A percentile compares a stretch with the other conserved stretches of the same genome.
Evolutionary conservation across 2,888 invertebrate genomes (phyloP).

Genomic region (Xylocampa areola): DNA sequence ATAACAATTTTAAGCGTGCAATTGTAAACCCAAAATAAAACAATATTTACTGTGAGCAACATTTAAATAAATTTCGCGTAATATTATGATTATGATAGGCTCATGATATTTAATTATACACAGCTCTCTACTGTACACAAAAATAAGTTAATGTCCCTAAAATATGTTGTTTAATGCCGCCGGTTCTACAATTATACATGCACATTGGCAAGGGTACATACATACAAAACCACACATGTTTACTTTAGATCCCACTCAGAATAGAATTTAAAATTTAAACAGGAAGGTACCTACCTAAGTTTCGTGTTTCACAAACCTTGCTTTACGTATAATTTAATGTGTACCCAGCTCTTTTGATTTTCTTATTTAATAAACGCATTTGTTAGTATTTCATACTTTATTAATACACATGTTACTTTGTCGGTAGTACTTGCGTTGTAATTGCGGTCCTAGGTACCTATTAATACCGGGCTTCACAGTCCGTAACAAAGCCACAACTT

Average conservation of each 20-base stretch:
- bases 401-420: conserved; percentile 30
- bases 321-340: conserved; percentile 37
- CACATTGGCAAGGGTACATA: conserved; percentile 19
- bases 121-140: conserved; percentile 12
- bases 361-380: conserved; percentile 46
- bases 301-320: conserved; percentile 49
- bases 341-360: conserved; percentile 45
- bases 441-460: conserved; percentile 59
- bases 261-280: conserved; percentile 67
- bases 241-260: conserved; percentile 58
- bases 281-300: conserved; percentile 56
- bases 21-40: neutral
- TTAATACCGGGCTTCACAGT: conserved; percentile 50
- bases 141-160: conserved; percentile 33
- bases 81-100: conserved; percentile 16
- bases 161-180: conserved; percentile 22
- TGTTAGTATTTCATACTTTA: conserved; percentile 25
- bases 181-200: conserved; percentile 37
- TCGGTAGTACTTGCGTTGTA: conserved; percentile 46
- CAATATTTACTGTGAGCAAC: conserved; percentile 3
- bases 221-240: conserved; percentile 45
- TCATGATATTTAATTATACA: conserved; percentile 27
- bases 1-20: conserved; percentile 8
- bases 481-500: conserved; percentile 64
- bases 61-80: conserved; percentile 18